Evolutionary conservation across 2,888 invertebrate species (phyloP).

Genomic region (Lutraria lutraria): DNA sequence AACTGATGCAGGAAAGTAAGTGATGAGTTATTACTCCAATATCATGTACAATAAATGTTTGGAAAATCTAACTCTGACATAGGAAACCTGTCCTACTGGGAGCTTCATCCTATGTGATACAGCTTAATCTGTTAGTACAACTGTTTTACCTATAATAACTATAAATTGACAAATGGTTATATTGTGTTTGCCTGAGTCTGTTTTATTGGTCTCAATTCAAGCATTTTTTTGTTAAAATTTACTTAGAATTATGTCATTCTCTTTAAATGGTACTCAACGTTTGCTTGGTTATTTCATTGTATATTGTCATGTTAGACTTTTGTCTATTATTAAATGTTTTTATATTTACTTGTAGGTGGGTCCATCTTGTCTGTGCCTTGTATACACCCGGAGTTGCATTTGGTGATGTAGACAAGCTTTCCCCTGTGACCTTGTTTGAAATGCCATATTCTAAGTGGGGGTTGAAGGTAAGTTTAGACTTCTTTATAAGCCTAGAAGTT

Average conservation of each 20-base stretch:
- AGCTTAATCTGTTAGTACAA: too few relatives aligned
- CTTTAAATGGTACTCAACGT: not conserved
- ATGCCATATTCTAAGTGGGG: slow-evolving; percentile 99
- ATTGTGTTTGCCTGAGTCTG: too few relatives aligned
- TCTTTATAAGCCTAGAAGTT: too few relatives aligned
- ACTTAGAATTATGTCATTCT: not conserved
- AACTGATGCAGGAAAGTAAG: slow-evolving; percentile 95
- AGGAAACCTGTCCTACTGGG: too few relatives aligned
- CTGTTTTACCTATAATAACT: too few relatives aligned
- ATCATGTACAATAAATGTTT: not conserved
- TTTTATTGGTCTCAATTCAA: too few relatives aligned
- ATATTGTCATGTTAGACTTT: not conserved
- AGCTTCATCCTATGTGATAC: too few relatives aligned
- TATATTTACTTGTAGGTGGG: slow-evolving; percentile 90
- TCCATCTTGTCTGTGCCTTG: slow-evolving; percentile 98
- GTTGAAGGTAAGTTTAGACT: slow-evolving; percentile 89
- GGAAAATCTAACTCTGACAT: too few relatives aligned
- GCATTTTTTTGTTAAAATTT: too few relatives aligned
- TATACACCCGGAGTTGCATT: slow-evolving; percentile 99
- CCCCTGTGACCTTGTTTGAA: slow-evolving; percentile 96
- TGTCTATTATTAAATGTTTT: not conserved
- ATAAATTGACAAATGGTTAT: too few relatives aligned
- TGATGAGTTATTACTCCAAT: not conserved
- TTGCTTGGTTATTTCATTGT: not conserved
- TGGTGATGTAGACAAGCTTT: slow-evolving; percentile 92